Evolutionary conservation across 2,797 vertebrate genomes (phyloP), one percentile per base, ranked within the genome.

Genomic region (Pelochelys cantorii): DNA sequence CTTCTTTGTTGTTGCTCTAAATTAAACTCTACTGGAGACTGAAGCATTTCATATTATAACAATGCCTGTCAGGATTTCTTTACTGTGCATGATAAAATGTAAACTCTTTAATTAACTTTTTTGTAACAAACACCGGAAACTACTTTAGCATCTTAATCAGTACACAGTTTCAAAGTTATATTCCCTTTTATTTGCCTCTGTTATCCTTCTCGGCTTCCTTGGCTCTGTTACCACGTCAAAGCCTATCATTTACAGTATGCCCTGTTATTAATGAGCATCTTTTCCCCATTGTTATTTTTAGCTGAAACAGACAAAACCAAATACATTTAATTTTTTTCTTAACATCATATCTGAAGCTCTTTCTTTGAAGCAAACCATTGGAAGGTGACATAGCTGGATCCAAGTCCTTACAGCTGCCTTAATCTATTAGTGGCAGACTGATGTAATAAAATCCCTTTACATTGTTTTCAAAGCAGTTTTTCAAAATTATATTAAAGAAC

Each of bases 21-120:
- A 97, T 96, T 92, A 97, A 97, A 96, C 53, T 94, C 94, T 93
- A 94, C 84, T 88, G 83, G 81, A 96, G 92, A 97, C 92, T 84
- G 88, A 93, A 93, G 85, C 56, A 87, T 97, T 96, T 95, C 90
- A 62, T 93, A 93, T 94, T 91, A 85, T 91, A 93, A 90, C 88
- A 95, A 90, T 86, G 91, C 85, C 94, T 97, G 95, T 96, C 97
- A 95, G 95, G 91, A 95, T 57, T 92, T 93, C 91, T 96, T 95
- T 96, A 93, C 75, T 52, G n/a, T 81, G 87, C 77, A 68, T 83
- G 92, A 96, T 94, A 94, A 97, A 97, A 97, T 80, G 42, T 90
- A 96, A 96, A 94, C 92, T 89, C 93, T 94, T 94, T 96, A 97
- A 97, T 96, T 95, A 96, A 86, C 82, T 94, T 96, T 95, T 95